A percentile compares a stretch with the other conserved stretches of the same genome.
These are phyloP conservation scores for Tokudaia tokunoshimensis DNA, from an alignment of 2,797 vertebrate species.

Conservation along the genomic window DNA sequence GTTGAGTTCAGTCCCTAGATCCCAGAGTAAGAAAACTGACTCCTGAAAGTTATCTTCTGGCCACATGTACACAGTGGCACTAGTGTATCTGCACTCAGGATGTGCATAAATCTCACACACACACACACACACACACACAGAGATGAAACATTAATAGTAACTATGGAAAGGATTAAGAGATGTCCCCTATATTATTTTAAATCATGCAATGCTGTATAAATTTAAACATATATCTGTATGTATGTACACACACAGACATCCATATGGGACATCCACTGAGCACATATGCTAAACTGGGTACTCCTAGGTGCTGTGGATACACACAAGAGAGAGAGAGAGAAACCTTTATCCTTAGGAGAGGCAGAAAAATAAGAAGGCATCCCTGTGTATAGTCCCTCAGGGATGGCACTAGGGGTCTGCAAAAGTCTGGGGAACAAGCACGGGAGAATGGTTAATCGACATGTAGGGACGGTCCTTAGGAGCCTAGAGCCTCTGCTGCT, in stretches of 20 bases:
- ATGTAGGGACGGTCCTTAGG: neutral
- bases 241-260: neutral
- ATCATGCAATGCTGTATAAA: neutral
- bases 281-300: neutral
- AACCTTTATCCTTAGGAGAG: neutral
- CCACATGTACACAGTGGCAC: neutral
- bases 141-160: too few species aligned
- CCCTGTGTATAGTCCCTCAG: neutral
- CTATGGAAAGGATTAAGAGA: neutral
- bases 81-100: neutral
- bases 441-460: neutral
- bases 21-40: neutral
- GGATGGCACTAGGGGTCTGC: neutral
- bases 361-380: slow-evolving; percentile 13
- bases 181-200: neutral
- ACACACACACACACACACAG: neutral
- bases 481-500: neutral
- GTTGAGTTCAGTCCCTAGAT: neutral
- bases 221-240: neutral
- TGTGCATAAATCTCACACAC: neutral
- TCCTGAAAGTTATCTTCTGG: neutral
- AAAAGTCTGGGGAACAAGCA: slow-evolving; percentile 12
- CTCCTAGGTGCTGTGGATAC: neutral
- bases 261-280: neutral
- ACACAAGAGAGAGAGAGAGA: slow-evolving; percentile 15